phyloP scores from a whole-genome alignment of 2,113 vertebrate genomes.

The Eptatretus burgeri region DNA sequence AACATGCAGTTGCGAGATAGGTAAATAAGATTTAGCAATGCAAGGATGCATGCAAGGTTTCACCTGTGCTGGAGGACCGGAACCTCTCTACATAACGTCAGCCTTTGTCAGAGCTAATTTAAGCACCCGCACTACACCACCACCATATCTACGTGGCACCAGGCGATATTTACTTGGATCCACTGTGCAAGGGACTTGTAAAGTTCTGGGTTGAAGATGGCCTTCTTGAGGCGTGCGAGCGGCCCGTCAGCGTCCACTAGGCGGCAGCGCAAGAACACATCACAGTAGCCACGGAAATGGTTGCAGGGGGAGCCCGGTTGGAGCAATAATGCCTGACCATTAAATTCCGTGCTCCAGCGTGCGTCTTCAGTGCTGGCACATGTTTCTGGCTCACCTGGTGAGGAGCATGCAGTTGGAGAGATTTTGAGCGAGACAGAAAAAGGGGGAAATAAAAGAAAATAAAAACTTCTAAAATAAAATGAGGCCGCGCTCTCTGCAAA shows the following conservation, averaged over 20 bases:
- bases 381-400: slow-evolving; percentile 27
- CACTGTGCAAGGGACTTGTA: slow-evolving; percentile 89
- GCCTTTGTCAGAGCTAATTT: no score
- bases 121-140: no score
- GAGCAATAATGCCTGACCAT: slow-evolving; percentile 30
- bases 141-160: no score
- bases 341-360: slow-evolving; percentile 27
- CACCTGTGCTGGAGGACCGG: no score
- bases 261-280: slow-evolving; percentile 75
- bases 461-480: slow-evolving; percentile 5
- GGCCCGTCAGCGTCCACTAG: slow-evolving; percentile 85
- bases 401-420: no score
- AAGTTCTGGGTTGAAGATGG: slow-evolving; percentile 68
- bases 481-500: no score
- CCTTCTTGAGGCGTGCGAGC: slow-evolving; percentile 72
- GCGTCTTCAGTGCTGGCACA: slow-evolving; percentile 58
- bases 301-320: slow-evolving; percentile 91
- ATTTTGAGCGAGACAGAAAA: slow-evolving; percentile 1
- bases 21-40: no score
- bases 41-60: no score
- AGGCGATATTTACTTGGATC: slow-evolving; percentile 47
- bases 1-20: no score
- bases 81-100: no score
- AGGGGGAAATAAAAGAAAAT: slow-evolving; percentile 4
- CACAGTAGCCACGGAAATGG: slow-evolving; percentile 86